These are phyloP conservation scores for Sminthurinus signatus DNA, from an alignment of 1,140 invertebrate species.

Conservation along the genomic window DNA sequence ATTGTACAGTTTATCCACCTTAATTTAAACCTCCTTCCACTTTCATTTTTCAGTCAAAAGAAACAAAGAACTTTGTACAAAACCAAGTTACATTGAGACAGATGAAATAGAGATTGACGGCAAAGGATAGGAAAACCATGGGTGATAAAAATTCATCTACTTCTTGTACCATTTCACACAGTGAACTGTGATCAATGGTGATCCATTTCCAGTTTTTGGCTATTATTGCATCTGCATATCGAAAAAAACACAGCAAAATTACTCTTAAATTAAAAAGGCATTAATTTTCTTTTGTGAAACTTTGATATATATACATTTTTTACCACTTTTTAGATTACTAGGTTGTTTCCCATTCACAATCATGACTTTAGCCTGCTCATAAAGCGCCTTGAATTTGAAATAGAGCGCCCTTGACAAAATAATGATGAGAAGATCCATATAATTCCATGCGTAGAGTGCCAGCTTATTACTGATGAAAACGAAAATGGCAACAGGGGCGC, in stretches of 20 bases:
- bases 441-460: constrained; percentile 32
- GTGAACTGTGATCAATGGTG: constrained; percentile 12
- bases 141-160: constrained; percentile 30
- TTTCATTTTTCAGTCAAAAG: background rate
- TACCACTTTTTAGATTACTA: background rate
- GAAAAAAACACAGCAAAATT: background rate
- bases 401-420: constrained; percentile 20
- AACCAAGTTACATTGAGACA: constrained; percentile 32
- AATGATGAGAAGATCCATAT: constrained; percentile 23
- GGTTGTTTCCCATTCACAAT: background rate
- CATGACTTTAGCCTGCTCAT: background rate
- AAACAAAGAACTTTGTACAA: background rate
- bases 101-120: constrained; percentile 28
- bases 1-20: constrained; percentile 8
- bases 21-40: background rate
- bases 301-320: background rate
- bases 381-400: constrained; percentile 25
- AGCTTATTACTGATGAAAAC: constrained; percentile 28
- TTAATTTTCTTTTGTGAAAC: background rate
- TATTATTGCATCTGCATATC: background rate
- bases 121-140: constrained; percentile 28
- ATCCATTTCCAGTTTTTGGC: constrained; percentile 16
- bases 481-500: constrained; percentile 2
- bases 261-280: background rate
- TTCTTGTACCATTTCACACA: constrained; percentile 15